These are phyloP conservation scores for Lynx canadensis DNA, from an alignment of 2,113 vertebrate genomes.

Conservation along the genomic window DNA sequence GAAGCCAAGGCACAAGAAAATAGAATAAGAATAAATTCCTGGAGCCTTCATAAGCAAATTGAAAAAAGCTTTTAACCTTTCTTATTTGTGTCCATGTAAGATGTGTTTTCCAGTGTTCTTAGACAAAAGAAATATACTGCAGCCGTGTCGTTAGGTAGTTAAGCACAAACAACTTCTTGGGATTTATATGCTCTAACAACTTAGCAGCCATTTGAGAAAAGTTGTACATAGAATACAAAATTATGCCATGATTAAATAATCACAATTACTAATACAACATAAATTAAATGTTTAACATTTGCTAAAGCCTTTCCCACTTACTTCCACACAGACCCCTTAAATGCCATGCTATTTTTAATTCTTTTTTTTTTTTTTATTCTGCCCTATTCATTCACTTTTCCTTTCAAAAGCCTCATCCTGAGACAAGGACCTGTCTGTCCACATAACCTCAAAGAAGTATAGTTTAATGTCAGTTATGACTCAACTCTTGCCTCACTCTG, in stretches of 20 bases:
- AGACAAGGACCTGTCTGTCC: not conserved
- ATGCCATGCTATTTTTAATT: not conserved
- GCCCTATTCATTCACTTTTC: not conserved
- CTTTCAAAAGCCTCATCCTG: not conserved
- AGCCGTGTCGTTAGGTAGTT: not conserved
- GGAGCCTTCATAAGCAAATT: not conserved
- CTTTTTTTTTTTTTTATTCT: not conserved
- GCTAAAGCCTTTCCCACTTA: not conserved
- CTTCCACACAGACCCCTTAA: not conserved
- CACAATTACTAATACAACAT: not conserved
- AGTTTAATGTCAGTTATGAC: not conserved
- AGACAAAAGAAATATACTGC: not conserved
- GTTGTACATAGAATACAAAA: not conserved
- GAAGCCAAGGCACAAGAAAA: not conserved
- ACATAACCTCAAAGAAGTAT: not conserved
- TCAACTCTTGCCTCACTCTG: not conserved
- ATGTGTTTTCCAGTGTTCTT: not conserved
- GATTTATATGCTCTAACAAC: not conserved
- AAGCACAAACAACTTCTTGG: not conserved
- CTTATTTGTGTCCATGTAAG: not conserved
- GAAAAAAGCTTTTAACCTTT: not conserved
- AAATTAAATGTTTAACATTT: not conserved
- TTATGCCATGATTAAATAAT: slow-evolving; percentile 3
- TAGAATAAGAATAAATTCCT: not conserved
- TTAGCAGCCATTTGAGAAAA: not conserved